A percentile compares a stretch with the other conserved stretches of the same genome.
phyloP scores from a whole-genome alignment of 2,113 vertebrate genomes.

The Lepus europaeus region DNA sequence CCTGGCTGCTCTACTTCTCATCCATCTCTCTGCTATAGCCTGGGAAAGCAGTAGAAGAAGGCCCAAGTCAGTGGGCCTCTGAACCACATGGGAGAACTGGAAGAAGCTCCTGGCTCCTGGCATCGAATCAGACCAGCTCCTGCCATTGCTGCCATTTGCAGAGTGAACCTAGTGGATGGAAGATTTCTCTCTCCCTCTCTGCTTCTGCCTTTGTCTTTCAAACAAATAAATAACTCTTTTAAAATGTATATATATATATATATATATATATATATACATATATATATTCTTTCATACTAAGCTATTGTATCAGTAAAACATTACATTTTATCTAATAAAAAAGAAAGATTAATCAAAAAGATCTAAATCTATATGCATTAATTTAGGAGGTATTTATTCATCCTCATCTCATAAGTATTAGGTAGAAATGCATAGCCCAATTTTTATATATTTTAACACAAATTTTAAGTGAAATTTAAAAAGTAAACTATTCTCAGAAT shows the following conservation, averaged over 20 bases:
- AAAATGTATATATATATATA: not conserved
- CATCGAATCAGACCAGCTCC: too few species aligned
- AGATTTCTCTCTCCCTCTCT: too few species aligned
- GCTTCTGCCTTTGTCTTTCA: too few species aligned
- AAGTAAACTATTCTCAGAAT: not conserved
- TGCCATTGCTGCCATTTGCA: too few species aligned
- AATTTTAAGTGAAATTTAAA: constrained; percentile 1
- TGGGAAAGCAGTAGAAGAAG: too few species aligned
- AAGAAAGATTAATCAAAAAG: not conserved
- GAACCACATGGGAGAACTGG: too few species aligned
- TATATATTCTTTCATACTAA: not conserved
- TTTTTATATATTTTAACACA: not conserved
- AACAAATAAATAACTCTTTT: too few species aligned
- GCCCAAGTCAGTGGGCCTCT: too few species aligned
- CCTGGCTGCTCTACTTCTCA: too few species aligned
- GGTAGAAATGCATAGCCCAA: not conserved
- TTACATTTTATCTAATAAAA: constrained; percentile 18
- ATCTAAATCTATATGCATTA: not conserved
- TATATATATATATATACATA: not conserved
- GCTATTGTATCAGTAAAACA: not conserved
- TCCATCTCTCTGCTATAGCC: too few species aligned
- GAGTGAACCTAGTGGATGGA: too few species aligned
- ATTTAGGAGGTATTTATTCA: not conserved
- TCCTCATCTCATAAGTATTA: not conserved
- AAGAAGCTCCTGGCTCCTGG: too few species aligned